Base-by-base conservation (phyloP, 64 coral and sea anemone genomes). In the Platygyra sinensis region DNA sequence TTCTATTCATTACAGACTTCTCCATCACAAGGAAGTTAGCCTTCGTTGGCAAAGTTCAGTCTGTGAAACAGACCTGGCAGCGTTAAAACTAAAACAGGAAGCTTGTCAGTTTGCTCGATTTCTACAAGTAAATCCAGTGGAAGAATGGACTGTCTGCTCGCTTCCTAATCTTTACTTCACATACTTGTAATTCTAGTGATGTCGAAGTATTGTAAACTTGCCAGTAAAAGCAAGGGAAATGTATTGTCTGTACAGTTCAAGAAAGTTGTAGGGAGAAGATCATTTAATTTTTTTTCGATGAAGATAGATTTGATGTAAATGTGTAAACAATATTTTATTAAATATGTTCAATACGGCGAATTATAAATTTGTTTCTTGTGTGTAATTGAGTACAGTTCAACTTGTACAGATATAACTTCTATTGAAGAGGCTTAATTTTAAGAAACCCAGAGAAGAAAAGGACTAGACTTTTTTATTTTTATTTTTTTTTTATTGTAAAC, bases 1-100 rank as follows among this genome's bases (percentile, higher is more conserved):
- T 61, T 17, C 36, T 67, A 25, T 27, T 62, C 29, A 62, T 85
- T 69, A 36, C 81, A 85, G 81, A 14, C 60, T 85, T 20, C 81
- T 85, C 33, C 81, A 85, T 12, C 20, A 72, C 17, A 85, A 85
- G 7, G 62, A 85, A 24, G 24, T 51, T 28, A 38, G 36, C 67
- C 38, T 85, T 69, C 7, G 51, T 1, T 52, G 61, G 62, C 61
- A 85, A 11, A 16, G 39, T 14, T 72, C 63, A 51, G 25, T 5
- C 16, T 36, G 63, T 24, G 18, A 85, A 24, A 69, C 3, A 24
- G 64, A 72, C 38, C 32, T 85, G 81, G 62, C 33, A 14, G 81
- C 81, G 0, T 85, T 69, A 38, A 85, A 42, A 85, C 32, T 71
- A 6, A 69, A 85, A 85, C 81, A 85, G 10, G 81, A 85, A 24